Percentiles rank a stretch among this genome's conserved stretches.
phyloP scores from a whole-genome alignment of 2,888 invertebrate genomes.

The Drosophila incognita region DNA sequence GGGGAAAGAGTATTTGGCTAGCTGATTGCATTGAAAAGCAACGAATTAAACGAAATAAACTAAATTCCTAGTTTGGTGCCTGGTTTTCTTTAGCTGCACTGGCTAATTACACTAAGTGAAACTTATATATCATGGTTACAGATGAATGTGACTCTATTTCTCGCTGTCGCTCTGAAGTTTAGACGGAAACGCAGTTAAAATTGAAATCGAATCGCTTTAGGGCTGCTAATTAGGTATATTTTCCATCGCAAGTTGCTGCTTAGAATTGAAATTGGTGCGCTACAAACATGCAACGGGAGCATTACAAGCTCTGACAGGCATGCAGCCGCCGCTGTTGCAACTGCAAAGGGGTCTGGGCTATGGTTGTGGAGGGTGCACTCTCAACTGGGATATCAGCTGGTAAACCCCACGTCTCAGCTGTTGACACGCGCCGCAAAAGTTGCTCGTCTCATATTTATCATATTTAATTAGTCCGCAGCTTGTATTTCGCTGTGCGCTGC shows the following conservation, averaged over 20 bases:
- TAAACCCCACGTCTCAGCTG: constrained; percentile 45
- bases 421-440: constrained; percentile 71
- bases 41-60: background rate
- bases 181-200: constrained; percentile 14
- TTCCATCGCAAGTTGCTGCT: constrained; percentile 5
- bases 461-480: constrained; percentile 72
- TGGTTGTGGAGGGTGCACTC: background rate
- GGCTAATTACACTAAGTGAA: background rate
- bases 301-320: constrained; percentile 39
- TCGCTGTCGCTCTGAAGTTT: background rate
- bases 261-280: constrained; percentile 23
- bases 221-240: constrained; percentile 9
- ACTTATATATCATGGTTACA: background rate
- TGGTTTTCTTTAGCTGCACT: background rate
- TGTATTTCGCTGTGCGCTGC: constrained; percentile 36
- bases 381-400: constrained; percentile 2
- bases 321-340: background rate
- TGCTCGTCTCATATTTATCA: constrained; percentile 76
- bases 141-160: background rate
- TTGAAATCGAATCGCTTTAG: constrained; percentile 1
- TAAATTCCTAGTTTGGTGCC: background rate
- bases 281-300: constrained; percentile 37
- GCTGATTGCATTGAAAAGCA: background rate
- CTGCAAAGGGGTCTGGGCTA: background rate
- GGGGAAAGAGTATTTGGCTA: background rate